Evolutionary conservation across 1,140 invertebrate genomes (phyloP).

Genomic region (Heliothis subflexa): DNA sequence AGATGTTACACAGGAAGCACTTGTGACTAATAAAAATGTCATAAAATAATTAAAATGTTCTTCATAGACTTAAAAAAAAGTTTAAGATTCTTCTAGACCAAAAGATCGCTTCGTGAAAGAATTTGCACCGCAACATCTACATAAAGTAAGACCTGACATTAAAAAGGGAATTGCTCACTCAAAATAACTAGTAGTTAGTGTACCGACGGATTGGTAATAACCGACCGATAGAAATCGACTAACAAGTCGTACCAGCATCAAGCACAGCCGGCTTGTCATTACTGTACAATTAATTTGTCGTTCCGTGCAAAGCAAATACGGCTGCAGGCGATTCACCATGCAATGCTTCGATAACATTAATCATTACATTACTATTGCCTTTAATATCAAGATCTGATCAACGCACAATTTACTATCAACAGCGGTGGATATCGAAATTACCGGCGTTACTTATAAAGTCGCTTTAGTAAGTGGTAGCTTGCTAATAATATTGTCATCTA

Average conservation of each 20-base stretch:
- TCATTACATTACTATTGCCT: not conserved
- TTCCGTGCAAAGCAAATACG: conserved; percentile 59
- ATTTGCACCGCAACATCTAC: not conserved
- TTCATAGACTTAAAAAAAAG: not conserved
- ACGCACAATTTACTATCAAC: not conserved
- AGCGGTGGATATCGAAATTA: not conserved
- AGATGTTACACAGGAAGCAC: not conserved
- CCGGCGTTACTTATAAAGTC: not conserved
- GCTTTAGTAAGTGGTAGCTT: not conserved
- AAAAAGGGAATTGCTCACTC: conserved; percentile 48
- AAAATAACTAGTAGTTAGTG: conserved; percentile 47
- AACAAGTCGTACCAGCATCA: conserved; percentile 54
- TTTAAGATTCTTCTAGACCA: not conserved
- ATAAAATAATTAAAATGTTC: not conserved
- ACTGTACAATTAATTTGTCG: conserved; percentile 73
- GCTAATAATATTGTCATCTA: conserved; percentile 37
- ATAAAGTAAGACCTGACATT: conserved; percentile 33
- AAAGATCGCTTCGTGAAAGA: not conserved
- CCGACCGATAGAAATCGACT: conserved; percentile 52
- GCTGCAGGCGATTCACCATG: conserved; percentile 47
- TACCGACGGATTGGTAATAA: conserved; percentile 54
- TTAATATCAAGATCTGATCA: not conserved
- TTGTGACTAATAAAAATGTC: not conserved
- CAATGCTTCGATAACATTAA: not conserved
- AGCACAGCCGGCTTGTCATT: conserved; percentile 68